These are phyloP conservation scores for Ganaspis sp. DNA, from an alignment of 1,140 invertebrate genomes.

Conservation along the genomic window DNA sequence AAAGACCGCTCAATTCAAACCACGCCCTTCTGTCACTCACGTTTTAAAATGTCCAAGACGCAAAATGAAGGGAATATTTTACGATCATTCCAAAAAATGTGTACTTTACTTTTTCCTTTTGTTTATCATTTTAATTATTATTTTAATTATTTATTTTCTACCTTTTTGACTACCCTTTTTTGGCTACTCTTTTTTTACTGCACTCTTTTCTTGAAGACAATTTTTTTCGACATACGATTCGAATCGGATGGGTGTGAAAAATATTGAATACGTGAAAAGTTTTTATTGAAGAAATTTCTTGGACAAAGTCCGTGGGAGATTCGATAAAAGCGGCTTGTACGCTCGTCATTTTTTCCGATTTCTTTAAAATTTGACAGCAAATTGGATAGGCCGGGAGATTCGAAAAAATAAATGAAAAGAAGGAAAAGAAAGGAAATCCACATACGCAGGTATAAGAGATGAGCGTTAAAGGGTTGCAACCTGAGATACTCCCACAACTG, in stretches of 20 bases:
- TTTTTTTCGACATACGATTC: no score
- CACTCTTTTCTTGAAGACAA: no score
- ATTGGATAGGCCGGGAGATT: background rate
- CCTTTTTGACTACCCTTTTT: no score
- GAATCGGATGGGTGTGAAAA: background rate
- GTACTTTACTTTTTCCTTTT: no score
- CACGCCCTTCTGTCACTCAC: background rate
- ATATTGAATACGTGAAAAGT: no score
- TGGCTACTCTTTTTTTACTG: no score
- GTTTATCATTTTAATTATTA: no score
- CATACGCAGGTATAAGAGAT: conserved; percentile 5
- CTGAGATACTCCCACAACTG: background rate
- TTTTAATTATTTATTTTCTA: no score
- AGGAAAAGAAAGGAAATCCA: background rate
- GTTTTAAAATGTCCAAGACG: conserved; percentile 40
- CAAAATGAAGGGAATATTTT: conserved; percentile 38
- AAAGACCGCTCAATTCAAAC: conserved; percentile 13
- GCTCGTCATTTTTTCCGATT: background rate
- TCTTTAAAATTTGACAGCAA: background rate
- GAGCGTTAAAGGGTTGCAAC: conserved; percentile 4
- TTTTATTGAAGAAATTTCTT: no score
- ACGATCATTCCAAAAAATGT: conserved; percentile 53
- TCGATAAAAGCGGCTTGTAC: background rate
- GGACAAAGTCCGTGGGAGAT: background rate
- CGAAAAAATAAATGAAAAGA: background rate